Percentiles rank a stretch among this genome's conserved stretches.
Conservation (phyloP, 2,888 invertebrate species). For the Microplitis manilae region DNA sequence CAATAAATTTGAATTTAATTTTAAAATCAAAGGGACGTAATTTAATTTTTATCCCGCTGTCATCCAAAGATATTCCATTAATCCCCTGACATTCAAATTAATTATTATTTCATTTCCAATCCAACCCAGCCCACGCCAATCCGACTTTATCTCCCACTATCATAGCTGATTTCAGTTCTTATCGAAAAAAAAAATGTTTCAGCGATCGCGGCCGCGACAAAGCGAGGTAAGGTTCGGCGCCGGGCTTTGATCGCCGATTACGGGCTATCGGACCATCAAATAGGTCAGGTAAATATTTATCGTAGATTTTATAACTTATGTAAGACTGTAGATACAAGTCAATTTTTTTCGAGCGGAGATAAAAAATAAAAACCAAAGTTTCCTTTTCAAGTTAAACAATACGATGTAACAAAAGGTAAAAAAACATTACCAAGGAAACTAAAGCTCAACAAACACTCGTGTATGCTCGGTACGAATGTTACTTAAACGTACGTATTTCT, state of each 20-base stretch:
- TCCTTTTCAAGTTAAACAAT: background rate
- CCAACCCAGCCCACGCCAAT: background rate
- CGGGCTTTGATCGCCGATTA: background rate
- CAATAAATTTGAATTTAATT: background rate
- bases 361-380: background rate
- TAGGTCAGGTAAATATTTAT: background rate
- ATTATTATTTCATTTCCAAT: background rate
- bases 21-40: background rate
- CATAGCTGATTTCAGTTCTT: background rate
- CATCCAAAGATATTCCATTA: background rate
- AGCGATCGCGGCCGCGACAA: background rate
- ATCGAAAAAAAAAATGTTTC: background rate
- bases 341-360: background rate
- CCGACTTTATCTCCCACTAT: background rate
- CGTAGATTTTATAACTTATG: background rate
- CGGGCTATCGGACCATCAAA: background rate
- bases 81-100: background rate
- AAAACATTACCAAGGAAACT: background rate
- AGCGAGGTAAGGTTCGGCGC: background rate
- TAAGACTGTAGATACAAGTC: too few relatives aligned
- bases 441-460: background rate
- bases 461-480: background rate
- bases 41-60: background rate
- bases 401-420: background rate
- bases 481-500: constrained; percentile 1